Evolutionary conservation across 2,113 vertebrate genomes (phyloP), one percentile per base, ranked within the genome.

Genomic region (Meleagris gallopavo): DNA sequence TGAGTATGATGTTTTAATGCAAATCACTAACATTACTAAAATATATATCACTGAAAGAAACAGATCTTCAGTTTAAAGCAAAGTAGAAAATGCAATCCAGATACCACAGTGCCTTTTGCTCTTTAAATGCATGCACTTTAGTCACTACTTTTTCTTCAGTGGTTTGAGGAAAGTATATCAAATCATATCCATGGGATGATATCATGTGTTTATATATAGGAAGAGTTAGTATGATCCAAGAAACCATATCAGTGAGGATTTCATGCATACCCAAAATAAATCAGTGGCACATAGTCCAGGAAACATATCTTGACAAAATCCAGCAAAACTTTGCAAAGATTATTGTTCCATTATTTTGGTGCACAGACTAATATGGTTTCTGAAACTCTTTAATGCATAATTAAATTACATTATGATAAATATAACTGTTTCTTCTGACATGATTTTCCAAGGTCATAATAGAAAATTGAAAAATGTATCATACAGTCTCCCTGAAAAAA

Each of bases 311-410:
- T 43, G 55, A 11, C 34, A 83, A 94, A 86, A 72, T 25, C 16
- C 52, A 82, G 34, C 24, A 55, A 75, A 76, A 78, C 46, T 91
- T 77, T 52, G 25, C 3, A 2, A 55, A 92, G 52, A n/a, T 52
- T 52, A 18, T 60, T 66, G 18, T 86, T 34, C 27, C 62, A 38
- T 92, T 92, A 90, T 81, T 90, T 71, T 91, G 46, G 40, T 71
- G 52, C n/a, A 54, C 15, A 69, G 50, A 58, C 12, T 86, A 65
- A 57, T 46, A 92, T 6, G 7, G 55, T 61, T 84, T 82, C 70
- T 78, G 65, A 75, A 75, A 41, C 25, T 81, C 13, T 93, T 79
- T 24, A 89, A 76, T 46, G 22, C 32, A 79, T 96, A 88, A 88
- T 93, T 67, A 82, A 93, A 74, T 78, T 72, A 34, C 69, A 43